Evolutionary conservation across 2,888 invertebrate genomes (phyloP).

Genomic region (Lymantria dispar): DNA sequence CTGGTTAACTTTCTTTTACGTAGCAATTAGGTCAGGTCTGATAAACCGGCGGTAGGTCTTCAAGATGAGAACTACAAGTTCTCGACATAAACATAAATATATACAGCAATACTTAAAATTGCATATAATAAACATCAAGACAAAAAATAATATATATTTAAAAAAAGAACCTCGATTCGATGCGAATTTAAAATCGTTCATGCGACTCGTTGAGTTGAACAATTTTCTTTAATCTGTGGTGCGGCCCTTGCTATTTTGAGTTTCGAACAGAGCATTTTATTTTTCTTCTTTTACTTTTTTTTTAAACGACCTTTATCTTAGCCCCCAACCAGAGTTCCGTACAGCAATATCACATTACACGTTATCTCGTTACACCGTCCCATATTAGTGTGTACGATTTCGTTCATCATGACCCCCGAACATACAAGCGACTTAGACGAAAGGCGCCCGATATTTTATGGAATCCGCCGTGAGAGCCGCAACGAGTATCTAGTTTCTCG

Average conservation of each 20-base stretch:
- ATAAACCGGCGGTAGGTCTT: too few relatives aligned
- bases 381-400: slow-evolving; percentile 52
- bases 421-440: slow-evolving; percentile 27
- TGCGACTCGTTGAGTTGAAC: slow-evolving; percentile 46
- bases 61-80: too few relatives aligned
- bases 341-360: slow-evolving; percentile 74
- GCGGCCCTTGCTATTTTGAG: slow-evolving; percentile 63
- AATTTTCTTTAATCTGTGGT: slow-evolving; percentile 56
- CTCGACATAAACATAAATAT: too few relatives aligned
- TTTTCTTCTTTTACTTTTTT: slow-evolving; percentile 61
- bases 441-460: slow-evolving; percentile 64
- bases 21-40: too few relatives aligned
- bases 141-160: background rate
- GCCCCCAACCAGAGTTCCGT: slow-evolving; percentile 70
- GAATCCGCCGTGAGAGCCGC: slow-evolving; percentile 65
- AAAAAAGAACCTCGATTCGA: slow-evolving; percentile 6
- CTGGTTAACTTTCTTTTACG: background rate
- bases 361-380: slow-evolving; percentile 68
- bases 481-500: slow-evolving; percentile 67
- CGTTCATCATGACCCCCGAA: slow-evolving; percentile 25
- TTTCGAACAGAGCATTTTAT: slow-evolving; percentile 62
- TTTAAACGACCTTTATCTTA: slow-evolving; percentile 68
- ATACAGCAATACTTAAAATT: too few relatives aligned
- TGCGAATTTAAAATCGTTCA: slow-evolving; percentile 42
- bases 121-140: slow-evolving; percentile 4